These are phyloP conservation scores for Tragelaphus imberbis DNA, from an alignment of 2,113 vertebrate genomes.

Conservation along the genomic window DNA sequence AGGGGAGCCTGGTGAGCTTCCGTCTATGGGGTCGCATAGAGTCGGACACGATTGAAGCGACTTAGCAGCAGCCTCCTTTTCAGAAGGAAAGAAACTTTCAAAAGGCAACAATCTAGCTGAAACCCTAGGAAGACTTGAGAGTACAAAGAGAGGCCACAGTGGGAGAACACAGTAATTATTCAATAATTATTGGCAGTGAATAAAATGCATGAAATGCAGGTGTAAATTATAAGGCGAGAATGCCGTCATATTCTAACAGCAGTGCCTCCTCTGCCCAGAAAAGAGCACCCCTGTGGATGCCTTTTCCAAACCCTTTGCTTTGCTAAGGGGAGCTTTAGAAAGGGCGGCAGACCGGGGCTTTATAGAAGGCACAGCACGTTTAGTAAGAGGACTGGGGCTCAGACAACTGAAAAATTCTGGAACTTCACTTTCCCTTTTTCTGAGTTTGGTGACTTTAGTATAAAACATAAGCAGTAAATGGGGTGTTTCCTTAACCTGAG, in stretches of 20 bases:
- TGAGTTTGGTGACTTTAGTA: constrained; percentile 23
- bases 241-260: constrained; percentile 49
- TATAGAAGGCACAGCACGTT: constrained; percentile 32
- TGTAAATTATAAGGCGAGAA: constrained; percentile 70
- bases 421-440: constrained; percentile 4
- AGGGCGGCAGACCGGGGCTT: neutral
- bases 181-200: constrained; percentile 74
- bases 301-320: constrained; percentile 42
- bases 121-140: constrained; percentile 63
- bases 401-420: neutral
- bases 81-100: constrained; percentile 60
- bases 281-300: constrained; percentile 33
- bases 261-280: neutral
- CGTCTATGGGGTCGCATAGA: too few species aligned
- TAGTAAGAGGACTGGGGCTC: neutral
- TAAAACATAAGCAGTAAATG: neutral
- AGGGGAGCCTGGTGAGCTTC: too few species aligned
- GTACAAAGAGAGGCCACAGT: constrained; percentile 61
- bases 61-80: too few species aligned
- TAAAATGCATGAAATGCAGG: constrained; percentile 66
- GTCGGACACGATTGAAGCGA: too few species aligned
- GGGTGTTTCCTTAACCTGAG: neutral
- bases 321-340: constrained; percentile 49
- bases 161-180: constrained; percentile 70
- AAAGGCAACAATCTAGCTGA: constrained; percentile 60